Base-by-base conservation (phyloP, 2,888 invertebrate species). In the Drosophila parthenogenetica region DNA sequence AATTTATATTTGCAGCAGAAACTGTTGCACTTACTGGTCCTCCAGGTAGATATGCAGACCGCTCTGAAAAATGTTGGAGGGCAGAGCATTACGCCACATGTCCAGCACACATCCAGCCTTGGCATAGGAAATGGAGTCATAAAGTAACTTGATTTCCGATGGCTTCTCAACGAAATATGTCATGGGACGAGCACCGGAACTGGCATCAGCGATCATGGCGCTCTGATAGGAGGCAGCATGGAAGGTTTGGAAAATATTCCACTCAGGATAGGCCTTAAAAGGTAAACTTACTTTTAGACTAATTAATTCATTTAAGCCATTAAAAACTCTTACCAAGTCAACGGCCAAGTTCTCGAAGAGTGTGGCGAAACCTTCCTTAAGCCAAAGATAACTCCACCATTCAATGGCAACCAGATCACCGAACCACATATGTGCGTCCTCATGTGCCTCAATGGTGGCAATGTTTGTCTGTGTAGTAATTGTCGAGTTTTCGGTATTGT, bases 121-220 rank as follows among this genome's bases (percentile, higher is more conserved):
- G 39, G 95, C 95, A 90, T 98, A 98, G 0, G 97, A 97, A 76
- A 98, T 97, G 50, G 95, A 94, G 88, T 97, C 97, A 79, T 97
- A 97, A 13, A 96, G 96, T 74, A 95, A 95, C 53, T 94, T 94
- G 54, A 98, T 97, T 91, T 97, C 97, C 63, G 95, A 95, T 0
- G 97, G 97, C 87, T 96, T 95, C 29, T 95, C 94, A 2, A 98
- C 97, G 87, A 95, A 94, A 11, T 96, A 94, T 0, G 95, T 96
- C 87, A 98, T 95, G 60, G 96, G 96, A 88, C 97, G 96, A 0
- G 96, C 96, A 0, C 95, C 94, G 43, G 95, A 94, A 43, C 95
- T 92, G 1, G 96, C 95, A 86, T 98, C 98, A 25, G 95, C 90
- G 25, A 93, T 93, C 79, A 97, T 94, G 0, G 96, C 96, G 65